Evolutionary conservation across 2,113 vertebrate species (phyloP).

Genomic region (Aptenodytes patagonicus): DNA sequence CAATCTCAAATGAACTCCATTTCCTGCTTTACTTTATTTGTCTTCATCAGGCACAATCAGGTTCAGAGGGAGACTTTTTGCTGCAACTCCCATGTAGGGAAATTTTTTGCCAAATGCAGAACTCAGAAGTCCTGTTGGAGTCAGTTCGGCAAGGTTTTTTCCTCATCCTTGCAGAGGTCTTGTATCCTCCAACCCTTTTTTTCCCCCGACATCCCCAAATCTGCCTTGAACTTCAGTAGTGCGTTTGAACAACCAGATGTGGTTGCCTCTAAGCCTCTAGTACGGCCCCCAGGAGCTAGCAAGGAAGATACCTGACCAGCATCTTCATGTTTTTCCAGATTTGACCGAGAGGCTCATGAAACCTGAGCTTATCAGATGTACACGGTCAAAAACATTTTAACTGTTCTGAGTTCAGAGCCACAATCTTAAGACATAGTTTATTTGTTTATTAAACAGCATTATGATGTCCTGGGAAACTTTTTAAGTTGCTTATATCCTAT

Average conservation of each 20-base stretch:
- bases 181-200: neutral
- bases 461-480: conserved; percentile 64
- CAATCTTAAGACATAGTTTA: neutral
- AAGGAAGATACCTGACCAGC: neutral
- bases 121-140: neutral
- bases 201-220: neutral
- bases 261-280: neutral
- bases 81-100: neutral
- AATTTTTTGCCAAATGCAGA: neutral
- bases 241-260: neutral
- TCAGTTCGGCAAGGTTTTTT: neutral
- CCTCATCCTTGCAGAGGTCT: neutral
- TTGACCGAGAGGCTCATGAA: neutral
- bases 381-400: conserved; percentile 1
- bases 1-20: neutral
- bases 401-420: conserved; percentile 9
- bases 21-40: neutral
- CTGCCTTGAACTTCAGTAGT: neutral
- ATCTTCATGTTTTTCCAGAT: neutral
- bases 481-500: conserved; percentile 42
- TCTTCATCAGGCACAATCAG: neutral
- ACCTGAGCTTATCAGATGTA: neutral
- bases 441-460: conserved; percentile 55
- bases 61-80: neutral
- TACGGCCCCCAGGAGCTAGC: neutral